These are phyloP conservation scores for Aegotheles bennettii DNA, from an alignment of 2,113 vertebrate genomes.

Conservation along the genomic window DNA sequence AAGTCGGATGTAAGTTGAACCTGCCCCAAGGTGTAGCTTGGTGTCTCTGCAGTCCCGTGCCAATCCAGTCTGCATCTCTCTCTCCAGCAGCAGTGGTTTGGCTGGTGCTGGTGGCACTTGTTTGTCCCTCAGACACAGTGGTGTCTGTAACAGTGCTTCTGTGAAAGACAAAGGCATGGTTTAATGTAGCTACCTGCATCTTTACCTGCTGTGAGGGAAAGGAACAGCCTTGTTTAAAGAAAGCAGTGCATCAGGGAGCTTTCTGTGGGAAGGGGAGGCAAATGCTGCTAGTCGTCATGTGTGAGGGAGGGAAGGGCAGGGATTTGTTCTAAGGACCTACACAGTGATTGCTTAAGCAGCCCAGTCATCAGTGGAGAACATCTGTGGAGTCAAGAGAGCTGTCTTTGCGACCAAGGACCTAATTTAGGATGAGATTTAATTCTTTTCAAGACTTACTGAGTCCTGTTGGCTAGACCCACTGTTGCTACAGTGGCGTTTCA, in stretches of 20 bases:
- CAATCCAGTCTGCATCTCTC: rapidly evolving
- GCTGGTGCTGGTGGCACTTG: neutral
- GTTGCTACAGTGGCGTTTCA: neutral
- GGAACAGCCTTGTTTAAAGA: neutral
- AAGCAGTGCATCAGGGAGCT: rapidly evolving
- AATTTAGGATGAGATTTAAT: neutral
- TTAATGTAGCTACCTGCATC: too few species aligned
- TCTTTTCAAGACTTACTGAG: neutral
- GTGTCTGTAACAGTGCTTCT: neutral
- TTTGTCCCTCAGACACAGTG: neutral
- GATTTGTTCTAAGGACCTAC: neutral
- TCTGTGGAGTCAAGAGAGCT: neutral
- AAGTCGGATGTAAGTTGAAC: too few species aligned
- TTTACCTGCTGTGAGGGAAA: neutral
- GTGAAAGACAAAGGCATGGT: neutral
- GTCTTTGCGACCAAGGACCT: neutral
- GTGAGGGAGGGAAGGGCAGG: neutral
- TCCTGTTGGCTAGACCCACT: neutral
- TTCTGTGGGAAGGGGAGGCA: neutral
- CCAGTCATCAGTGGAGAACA: rapidly evolving
- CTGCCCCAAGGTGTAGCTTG: neutral
- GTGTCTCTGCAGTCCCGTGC: neutral
- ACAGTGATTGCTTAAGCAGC: rapidly evolving
- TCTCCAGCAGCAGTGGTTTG: neutral
- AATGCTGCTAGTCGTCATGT: rapidly evolving